Evolutionary conservation across 2,888 invertebrate species (phyloP), one percentile per base, ranked within the genome.

Genomic region (Catocala fraxini): DNA sequence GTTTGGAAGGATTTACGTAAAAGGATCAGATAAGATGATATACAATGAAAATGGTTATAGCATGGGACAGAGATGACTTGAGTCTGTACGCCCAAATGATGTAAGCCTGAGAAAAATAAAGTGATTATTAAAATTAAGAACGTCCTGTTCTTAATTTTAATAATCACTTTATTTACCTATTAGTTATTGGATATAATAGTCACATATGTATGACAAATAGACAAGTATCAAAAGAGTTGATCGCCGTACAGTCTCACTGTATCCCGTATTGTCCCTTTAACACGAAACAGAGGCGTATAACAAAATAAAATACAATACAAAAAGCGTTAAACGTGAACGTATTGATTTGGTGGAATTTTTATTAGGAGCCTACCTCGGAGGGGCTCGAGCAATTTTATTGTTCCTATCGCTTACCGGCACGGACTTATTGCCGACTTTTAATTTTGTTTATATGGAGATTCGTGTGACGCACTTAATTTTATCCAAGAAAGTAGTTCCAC

Each of bases 311-410:
- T 92, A 92, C 91, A 90, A 92, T 91, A 90, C 88, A 91, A 92
- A 91, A 92, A 91, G 91, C 90, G 91, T 91, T 92, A 92, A 93
- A 90, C 88, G 76, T 90, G 90, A 91, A 92, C 89, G 89, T 93
- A 94, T 94, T 94, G 94, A 94, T 94, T 94, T 92, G 89, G 85
- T 85, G 93, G 94, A 93, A 94, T 94, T 94, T 94, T 94, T 94
- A 94, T 94, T 94, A 94, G 93, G 89, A 89, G 65, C 56, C 89
- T 89, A 89, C 91, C 90, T 90, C 84, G 82, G 62, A 67, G 75
- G 84, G 87, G 83, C 80, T 74, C 79, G 83, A 81, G 85, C 87
- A 86, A 80, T 84, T 87, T 90, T 92, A 92, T 91, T 91, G 89
- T 81, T 79, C 77, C 79, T 72, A 68, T 75, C 58, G 65, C 56